A percentile compares a stretch with the other conserved stretches of the same genome.
These are phyloP conservation scores for Clunio marinus DNA, from an alignment of 2,888 invertebrate species.

Conservation along the genomic window DNA sequence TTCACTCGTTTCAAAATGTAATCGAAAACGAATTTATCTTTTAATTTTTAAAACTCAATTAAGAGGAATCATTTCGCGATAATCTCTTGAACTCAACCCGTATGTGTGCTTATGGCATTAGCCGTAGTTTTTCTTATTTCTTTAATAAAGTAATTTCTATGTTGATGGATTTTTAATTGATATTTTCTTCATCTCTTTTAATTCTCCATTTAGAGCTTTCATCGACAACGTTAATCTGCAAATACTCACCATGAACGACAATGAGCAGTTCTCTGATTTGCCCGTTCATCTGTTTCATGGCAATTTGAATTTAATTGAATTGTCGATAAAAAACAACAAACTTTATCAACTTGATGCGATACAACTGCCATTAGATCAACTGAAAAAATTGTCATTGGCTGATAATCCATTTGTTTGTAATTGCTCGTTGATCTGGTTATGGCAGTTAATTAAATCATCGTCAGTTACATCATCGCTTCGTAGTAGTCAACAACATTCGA, in stretches of 20 bases:
- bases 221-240: conserved; percentile 81
- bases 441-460: conserved; percentile 51
- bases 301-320: conserved; percentile 70
- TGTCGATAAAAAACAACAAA: conserved; percentile 72
- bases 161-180: conserved; percentile 22
- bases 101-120: background rate
- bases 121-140: too few relatives aligned
- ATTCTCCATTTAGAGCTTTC: conserved; percentile 58
- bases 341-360: conserved; percentile 71
- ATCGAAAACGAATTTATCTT: conserved; percentile 26
- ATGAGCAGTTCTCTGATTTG: conserved; percentile 65
- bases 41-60: conserved; percentile 24
- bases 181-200: conserved; percentile 13
- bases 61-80: conserved; percentile 22
- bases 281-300: conserved; percentile 81
- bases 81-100: background rate
- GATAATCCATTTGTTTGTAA: conserved; percentile 83
- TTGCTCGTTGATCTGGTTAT: conserved; percentile 81
- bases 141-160: too few relatives aligned
- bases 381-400: conserved; percentile 68
- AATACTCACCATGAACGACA: conserved; percentile 71
- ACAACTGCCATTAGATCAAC: conserved; percentile 76
- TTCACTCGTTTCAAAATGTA: background rate
- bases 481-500: background rate
- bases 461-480: conserved; percentile 4